Base-by-base conservation (phyloP, 2,888 invertebrate genomes). In the Ptychoptera albimana region DNA sequence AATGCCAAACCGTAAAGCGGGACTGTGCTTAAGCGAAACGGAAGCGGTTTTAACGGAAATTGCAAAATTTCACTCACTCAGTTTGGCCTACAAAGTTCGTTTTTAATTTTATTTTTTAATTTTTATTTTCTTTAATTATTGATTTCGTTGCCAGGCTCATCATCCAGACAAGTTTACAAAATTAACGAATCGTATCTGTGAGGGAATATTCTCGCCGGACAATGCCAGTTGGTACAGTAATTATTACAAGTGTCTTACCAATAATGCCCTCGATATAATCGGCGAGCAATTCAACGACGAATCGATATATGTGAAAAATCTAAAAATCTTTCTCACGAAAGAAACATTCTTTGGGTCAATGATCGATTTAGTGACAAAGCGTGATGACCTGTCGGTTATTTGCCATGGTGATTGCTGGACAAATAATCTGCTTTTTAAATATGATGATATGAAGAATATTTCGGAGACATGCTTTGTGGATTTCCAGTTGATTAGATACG, bases 341-440 rank as follows among this genome's bases (percentile, higher is more conserved):
- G 72, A 76, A 1, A 70, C 71, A 1, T 81, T 81, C 58, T 82
- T 81, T 56, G 68, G 69, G 8, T 72, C 70, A 29, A 81, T 82
- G 81, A 70, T 79, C 46, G 69, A 75, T 23, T 58, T 78, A 53
- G 77, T 76, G 1, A 67, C 71, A 2, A 69, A 74, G 0, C 69
- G 69, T 51, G 77, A 79, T 36, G 74, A 77, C 0, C 56, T 81
- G 37, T 76, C 79, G 0, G 79, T 81, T 2, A 77, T 82, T 50
- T 75, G 79, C 44, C 82, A 82, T 52, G 82, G 82, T 0, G 82
- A 82, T 52, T 81, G 80, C 55, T 82, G 81, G 81, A 79, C 78
- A 1, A 82, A 82, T 54, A 82, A 82, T 57, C 72, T 82, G 53
- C 58, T 81, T 15, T 81, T 79, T 55, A 68, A 71, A 50, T 75